phyloP scores from a whole-genome alignment of 2,888 invertebrate species.

The Periphyllus acericola region DNA sequence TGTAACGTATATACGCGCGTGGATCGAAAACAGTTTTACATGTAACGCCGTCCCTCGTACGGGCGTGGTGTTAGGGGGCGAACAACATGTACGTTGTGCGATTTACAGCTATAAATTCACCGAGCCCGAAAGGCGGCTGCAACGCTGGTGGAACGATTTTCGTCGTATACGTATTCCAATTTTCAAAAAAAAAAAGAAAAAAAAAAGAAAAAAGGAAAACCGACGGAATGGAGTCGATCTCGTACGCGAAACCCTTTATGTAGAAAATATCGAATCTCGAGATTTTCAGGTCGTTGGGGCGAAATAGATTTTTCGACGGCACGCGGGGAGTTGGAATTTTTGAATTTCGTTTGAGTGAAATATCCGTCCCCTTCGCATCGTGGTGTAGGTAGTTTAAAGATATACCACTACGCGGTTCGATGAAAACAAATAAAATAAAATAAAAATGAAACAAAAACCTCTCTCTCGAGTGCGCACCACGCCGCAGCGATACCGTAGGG shows the following conservation, averaged over 20 bases:
- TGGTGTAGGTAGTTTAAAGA: background rate
- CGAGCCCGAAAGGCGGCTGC: background rate
- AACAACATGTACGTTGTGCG: slow-evolving; percentile 14
- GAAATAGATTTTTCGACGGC: slow-evolving; percentile 34
- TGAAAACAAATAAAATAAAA: background rate
- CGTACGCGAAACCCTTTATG: slow-evolving; percentile 6
- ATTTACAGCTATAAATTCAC: slow-evolving; percentile 49
- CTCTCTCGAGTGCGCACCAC: background rate
- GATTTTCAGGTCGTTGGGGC: slow-evolving; percentile 31
- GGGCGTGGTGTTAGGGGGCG: background rate
- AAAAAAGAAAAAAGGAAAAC: background rate
- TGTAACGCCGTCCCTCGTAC: background rate
- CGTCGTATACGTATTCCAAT: slow-evolving; percentile 41
- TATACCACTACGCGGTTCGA: background rate
- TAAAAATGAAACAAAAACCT: too few relatives aligned
- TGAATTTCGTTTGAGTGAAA: slow-evolving; percentile 14
- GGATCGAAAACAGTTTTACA: slow-evolving; percentile 31
- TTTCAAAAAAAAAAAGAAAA: slow-evolving; percentile 23
- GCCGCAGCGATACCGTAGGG: background rate
- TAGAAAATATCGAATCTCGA: slow-evolving; percentile 6
- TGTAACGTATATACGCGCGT: background rate
- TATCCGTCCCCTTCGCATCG: background rate
- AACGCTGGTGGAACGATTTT: background rate
- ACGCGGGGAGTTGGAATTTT: slow-evolving; percentile 12
- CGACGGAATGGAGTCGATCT: slow-evolving; percentile 9